Percentiles rank a stretch among this genome's conserved stretches.
These are phyloP conservation scores for Chironomus tentans DNA, from an alignment of 2,888 invertebrate genomes.

Conservation along the genomic window DNA sequence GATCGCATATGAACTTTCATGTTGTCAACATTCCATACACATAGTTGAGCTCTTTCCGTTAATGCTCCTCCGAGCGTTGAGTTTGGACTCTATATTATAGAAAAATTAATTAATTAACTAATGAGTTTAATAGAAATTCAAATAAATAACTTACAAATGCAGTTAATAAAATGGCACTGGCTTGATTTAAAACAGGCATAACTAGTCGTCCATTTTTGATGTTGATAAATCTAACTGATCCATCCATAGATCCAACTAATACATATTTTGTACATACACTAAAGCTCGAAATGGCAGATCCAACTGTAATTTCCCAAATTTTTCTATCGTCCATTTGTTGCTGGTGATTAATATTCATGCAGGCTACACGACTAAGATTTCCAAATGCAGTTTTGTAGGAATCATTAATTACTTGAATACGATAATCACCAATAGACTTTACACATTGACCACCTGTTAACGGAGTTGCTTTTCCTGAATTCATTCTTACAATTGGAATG, in stretches of 20 bases:
- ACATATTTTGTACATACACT: slow-evolving; percentile 39
- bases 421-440: slow-evolving; percentile 41
- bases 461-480: slow-evolving; percentile 30
- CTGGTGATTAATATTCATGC: slow-evolving; percentile 42
- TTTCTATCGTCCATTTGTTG: slow-evolving; percentile 47
- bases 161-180: slow-evolving; percentile 37
- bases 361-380: slow-evolving; percentile 47
- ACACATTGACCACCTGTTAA: slow-evolving; percentile 31
- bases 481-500: slow-evolving; percentile 14
- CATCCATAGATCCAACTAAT: slow-evolving; percentile 40
- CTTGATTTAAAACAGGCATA: slow-evolving; percentile 38
- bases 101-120: neutral
- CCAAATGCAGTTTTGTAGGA: slow-evolving; percentile 52
- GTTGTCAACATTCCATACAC: slow-evolving; percentile 38
- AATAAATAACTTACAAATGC: slow-evolving; percentile 36
- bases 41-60: slow-evolving; percentile 39
- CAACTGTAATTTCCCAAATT: slow-evolving; percentile 61
- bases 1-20: slow-evolving; percentile 34
- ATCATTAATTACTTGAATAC: slow-evolving; percentile 45
- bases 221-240: slow-evolving; percentile 37
- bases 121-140: neutral
- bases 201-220: slow-evolving; percentile 37
- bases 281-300: slow-evolving; percentile 41
- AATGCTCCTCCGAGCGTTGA: slow-evolving; percentile 39
- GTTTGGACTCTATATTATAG: slow-evolving; percentile 36